These are phyloP conservation scores for Sinopyrophorus schimmeli DNA, from an alignment of 2,888 invertebrate genomes.

Conservation along the genomic window DNA sequence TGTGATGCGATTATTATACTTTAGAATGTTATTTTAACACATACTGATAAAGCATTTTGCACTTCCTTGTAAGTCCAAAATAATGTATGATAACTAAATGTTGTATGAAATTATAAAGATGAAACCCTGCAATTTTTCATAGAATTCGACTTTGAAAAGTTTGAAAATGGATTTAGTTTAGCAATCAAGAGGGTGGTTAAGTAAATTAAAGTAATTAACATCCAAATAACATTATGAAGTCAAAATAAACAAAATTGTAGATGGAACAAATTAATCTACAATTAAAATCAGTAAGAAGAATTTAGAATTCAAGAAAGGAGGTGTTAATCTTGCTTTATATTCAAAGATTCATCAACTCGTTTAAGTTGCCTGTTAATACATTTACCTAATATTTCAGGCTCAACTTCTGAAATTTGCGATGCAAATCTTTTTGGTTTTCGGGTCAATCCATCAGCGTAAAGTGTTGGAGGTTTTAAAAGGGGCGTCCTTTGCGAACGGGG, in stretches of 20 bases:
- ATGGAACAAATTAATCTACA: slow-evolving; percentile 10
- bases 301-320: not conserved
- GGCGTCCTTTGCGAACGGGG: slow-evolving; percentile 6
- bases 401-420: slow-evolving; percentile 21
- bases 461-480: slow-evolving; percentile 8
- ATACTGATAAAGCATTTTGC: too few species aligned
- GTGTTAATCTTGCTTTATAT: slow-evolving; percentile 18
- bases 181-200: too few species aligned
- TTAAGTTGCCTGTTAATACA: slow-evolving; percentile 19
- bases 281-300: slow-evolving; percentile 16
- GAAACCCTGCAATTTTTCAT: too few species aligned
- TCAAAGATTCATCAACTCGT: slow-evolving; percentile 21
- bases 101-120: too few species aligned
- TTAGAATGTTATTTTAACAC: too few species aligned
- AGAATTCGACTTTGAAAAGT: slow-evolving; percentile 4
- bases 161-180: slow-evolving; percentile 5
- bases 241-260: not conserved
- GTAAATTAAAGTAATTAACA: not conserved
- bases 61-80: too few species aligned
- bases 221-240: not conserved
- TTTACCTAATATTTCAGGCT: slow-evolving; percentile 20
- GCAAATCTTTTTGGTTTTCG: slow-evolving; percentile 18
- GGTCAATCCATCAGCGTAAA: slow-evolving; percentile 17
- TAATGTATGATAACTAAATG: too few species aligned
- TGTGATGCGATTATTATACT: too few species aligned